These are phyloP conservation scores for Mus musculus DNA, from an alignment of 2,113 vertebrate genomes.

Conservation along the genomic window DNA sequence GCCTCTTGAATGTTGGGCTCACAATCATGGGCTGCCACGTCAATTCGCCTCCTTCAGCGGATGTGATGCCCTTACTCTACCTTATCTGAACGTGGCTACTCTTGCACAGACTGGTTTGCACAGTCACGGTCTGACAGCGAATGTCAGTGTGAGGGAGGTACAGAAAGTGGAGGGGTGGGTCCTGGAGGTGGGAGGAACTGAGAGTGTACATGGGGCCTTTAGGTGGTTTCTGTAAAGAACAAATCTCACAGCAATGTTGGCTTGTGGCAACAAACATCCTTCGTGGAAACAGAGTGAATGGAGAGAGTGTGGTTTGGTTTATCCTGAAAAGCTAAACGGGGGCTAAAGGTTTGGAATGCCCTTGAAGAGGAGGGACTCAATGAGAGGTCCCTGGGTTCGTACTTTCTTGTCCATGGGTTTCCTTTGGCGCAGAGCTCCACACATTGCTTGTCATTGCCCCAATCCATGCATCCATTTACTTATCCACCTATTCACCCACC, in stretches of 20 bases:
- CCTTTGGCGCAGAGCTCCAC: not conserved
- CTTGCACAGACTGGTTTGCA: not conserved
- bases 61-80: not conserved
- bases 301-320: not conserved
- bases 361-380: not conserved
- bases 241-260: not conserved
- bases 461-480: not conserved
- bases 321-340: not conserved
- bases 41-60: not conserved
- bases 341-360: not conserved
- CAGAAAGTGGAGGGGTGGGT: not conserved
- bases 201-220: not conserved
- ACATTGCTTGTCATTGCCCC: not conserved
- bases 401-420: not conserved
- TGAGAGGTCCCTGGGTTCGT: not conserved
- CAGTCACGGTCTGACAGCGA: not conserved
- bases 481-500: fast-evolving
- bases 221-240: not conserved
- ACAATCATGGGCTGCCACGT: not conserved
- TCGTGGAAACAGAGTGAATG: fast-evolving
- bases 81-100: not conserved
- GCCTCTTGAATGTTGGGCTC: not conserved
- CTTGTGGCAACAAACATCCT: not conserved
- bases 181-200: not conserved
- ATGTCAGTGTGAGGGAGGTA: not conserved